Percentiles rank a stretch among this genome's conserved stretches.
Evolutionary conservation across 2,888 invertebrate species (phyloP).

Genomic region (Tetheella fluctuosa): DNA sequence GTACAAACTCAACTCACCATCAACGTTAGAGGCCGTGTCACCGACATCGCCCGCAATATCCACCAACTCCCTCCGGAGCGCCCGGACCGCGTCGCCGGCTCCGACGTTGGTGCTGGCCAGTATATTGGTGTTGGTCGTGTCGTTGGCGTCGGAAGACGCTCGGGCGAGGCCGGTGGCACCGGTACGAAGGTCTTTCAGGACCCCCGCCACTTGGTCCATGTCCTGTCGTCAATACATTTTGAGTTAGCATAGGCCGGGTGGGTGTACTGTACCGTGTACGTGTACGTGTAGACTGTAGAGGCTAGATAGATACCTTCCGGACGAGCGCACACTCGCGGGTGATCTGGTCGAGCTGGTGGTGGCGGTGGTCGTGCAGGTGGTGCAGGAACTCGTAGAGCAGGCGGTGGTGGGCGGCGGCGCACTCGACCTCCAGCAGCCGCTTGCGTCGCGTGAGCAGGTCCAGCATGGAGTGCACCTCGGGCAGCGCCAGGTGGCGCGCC

Average conservation of each 20-base stretch:
- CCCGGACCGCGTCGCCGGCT: slow-evolving; percentile 43
- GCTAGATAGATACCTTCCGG: slow-evolving; percentile 40
- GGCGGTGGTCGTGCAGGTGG: slow-evolving; percentile 89
- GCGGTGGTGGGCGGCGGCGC: slow-evolving; percentile 90
- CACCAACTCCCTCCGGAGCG: slow-evolving; percentile 63
- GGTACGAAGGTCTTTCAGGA: slow-evolving; percentile 81
- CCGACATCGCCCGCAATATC: slow-evolving; percentile 75
- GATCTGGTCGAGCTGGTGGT: slow-evolving; percentile 82
- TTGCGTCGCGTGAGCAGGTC: slow-evolving; percentile 91
- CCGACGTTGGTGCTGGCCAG: slow-evolving; percentile 17
- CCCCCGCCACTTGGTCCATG: slow-evolving; percentile 85
- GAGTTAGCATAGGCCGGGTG: too few relatives aligned
- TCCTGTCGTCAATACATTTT: slow-evolving; percentile 28
- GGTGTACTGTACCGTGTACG: too few relatives aligned
- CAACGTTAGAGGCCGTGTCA: slow-evolving; percentile 40
- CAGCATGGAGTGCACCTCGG: slow-evolving; percentile 92
- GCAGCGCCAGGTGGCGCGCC: slow-evolving; percentile 88
- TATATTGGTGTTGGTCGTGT: neutral
- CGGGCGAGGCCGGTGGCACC: slow-evolving; percentile 34
- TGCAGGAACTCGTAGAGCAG: slow-evolving; percentile 93
- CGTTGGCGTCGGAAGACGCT: slow-evolving; percentile 33
- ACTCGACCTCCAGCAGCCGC: slow-evolving; percentile 91
- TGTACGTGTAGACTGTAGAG: too few relatives aligned
- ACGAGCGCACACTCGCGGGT: slow-evolving; percentile 89
- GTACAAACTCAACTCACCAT: slow-evolving; percentile 27